phyloP scores from a whole-genome alignment of 2,888 invertebrate genomes.

The Cheiracanthium punctorium region DNA sequence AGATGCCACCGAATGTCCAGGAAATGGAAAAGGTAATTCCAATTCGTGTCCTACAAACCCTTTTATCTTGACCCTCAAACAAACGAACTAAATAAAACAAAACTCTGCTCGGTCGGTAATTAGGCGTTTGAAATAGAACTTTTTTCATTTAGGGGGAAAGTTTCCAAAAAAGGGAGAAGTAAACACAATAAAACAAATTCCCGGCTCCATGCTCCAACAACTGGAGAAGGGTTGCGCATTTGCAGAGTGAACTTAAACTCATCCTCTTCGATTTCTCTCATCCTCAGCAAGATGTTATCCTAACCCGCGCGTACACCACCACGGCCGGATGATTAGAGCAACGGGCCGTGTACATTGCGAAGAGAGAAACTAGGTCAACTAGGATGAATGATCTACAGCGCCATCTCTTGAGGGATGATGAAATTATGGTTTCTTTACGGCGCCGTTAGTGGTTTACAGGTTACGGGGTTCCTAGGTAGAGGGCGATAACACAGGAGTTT shows the following conservation, averaged over 20 bases:
- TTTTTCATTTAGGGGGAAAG: not conserved
- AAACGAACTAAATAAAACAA: not conserved
- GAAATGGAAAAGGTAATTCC: not conserved
- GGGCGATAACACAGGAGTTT: not conserved
- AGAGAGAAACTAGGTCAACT: conserved; percentile 39
- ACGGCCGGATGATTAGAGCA: not conserved
- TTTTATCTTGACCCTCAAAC: not conserved
- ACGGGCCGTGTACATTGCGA: not conserved
- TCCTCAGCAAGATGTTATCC: not conserved
- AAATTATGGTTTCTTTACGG: not conserved
- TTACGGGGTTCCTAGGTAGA: not conserved
- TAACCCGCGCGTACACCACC: not conserved
- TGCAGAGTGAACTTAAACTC: not conserved
- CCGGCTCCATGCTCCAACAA: not conserved
- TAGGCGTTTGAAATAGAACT: not conserved
- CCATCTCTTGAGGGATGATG: conserved; percentile 30
- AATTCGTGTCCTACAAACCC: not conserved
- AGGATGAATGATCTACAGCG: not conserved
- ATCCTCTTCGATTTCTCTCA: conserved; percentile 5
- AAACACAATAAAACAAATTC: no score
- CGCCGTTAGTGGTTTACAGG: not conserved
- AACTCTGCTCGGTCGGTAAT: not conserved
- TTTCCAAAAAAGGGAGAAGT: not conserved
- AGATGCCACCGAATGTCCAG: not conserved
- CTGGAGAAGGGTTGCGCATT: not conserved